A percentile compares a stretch with the other conserved stretches of the same genome.
These are phyloP conservation scores for Rotaria sp. DNA, from an alignment of 2,888 invertebrate genomes.

Conservation along the genomic window DNA sequence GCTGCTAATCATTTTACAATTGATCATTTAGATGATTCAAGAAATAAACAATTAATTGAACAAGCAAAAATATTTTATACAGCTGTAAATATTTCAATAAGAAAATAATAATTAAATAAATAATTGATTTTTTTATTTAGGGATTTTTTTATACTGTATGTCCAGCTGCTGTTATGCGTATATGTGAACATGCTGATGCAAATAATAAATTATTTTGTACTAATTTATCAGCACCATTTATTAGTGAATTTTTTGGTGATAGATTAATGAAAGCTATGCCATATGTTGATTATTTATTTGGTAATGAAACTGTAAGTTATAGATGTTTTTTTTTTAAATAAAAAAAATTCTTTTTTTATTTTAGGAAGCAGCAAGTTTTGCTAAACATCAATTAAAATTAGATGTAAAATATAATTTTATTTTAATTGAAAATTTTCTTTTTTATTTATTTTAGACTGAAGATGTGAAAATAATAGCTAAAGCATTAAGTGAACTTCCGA, in stretches of 20 bases:
- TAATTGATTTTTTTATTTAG: constrained; percentile 57
- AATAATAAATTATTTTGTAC: constrained; percentile 72
- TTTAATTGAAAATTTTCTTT: neutral
- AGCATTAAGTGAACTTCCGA: constrained; percentile 69
- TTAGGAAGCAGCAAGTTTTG: constrained; percentile 68
- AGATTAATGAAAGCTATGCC: constrained; percentile 74
- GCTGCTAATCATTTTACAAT: constrained; percentile 86
- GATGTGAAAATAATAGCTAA: constrained; percentile 75
- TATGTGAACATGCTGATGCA: constrained; percentile 72
- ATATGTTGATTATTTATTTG: constrained; percentile 86
- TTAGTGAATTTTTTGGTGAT: constrained; percentile 76
- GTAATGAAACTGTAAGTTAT: constrained; percentile 72
- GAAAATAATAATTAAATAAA: too few relatives aligned
- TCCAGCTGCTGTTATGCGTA: constrained; percentile 72
- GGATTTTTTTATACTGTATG: constrained; percentile 94
- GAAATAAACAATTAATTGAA: constrained; percentile 69
- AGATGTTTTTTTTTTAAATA: neutral
- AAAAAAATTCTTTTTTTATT: constrained; percentile 46
- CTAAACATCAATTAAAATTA: constrained; percentile 17
- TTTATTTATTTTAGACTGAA: constrained; percentile 55
- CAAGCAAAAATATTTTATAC: constrained; percentile 76
- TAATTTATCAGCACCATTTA: constrained; percentile 92
- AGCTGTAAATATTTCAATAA: constrained; percentile 62
- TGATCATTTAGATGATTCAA: constrained; percentile 70
- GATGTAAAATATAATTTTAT: neutral